A percentile compares a stretch with the other conserved stretches of the same genome.
These are phyloP conservation scores for Atopsyche davidsoni DNA, from an alignment of 1,140 invertebrate genomes.

Conservation along the genomic window DNA sequence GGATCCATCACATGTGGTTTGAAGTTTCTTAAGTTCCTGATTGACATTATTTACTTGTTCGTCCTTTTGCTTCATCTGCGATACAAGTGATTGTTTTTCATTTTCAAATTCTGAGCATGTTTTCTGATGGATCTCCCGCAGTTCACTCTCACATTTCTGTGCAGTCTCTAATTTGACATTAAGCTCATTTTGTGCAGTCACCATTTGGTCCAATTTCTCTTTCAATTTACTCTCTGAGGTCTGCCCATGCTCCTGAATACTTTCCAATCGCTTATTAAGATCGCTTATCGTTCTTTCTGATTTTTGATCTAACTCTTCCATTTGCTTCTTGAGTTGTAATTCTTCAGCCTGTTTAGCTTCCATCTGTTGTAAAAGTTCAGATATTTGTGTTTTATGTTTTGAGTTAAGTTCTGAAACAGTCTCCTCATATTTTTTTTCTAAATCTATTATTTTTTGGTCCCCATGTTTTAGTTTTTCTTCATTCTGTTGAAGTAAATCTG, in stretches of 20 bases:
- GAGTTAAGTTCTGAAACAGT: conserved; percentile 37
- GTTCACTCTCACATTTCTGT: conserved; percentile 42
- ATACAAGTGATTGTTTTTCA: conserved; percentile 38
- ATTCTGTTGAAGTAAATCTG: conserved; percentile 32
- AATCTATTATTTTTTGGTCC: too few relatives aligned
- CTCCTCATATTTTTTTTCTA: too few relatives aligned
- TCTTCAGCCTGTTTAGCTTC: conserved; percentile 30
- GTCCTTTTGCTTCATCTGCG: conserved; percentile 37
- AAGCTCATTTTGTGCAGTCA: conserved; percentile 45
- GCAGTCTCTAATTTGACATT: conserved; percentile 47
- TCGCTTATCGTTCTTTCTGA: conserved; percentile 40
- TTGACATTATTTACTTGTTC: conserved; percentile 32
- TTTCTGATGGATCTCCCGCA: conserved; percentile 44
- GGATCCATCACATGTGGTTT: conserved; percentile 34
- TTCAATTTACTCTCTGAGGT: conserved; percentile 45
- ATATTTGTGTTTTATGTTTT: conserved; percentile 41
- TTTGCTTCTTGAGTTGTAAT: conserved; percentile 31
- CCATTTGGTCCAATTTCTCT: conserved; percentile 45
- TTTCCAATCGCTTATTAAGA: conserved; percentile 40
- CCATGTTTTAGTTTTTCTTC: conserved; percentile 35
- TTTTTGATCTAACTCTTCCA: conserved; percentile 40
- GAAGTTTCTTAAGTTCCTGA: conserved; percentile 35
- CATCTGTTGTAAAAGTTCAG: conserved; percentile 42
- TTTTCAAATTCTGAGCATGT: conserved; percentile 38
- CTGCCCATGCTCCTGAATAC: conserved; percentile 41